These are phyloP conservation scores for Plecotus auritus DNA, from an alignment of 2,113 vertebrate species.

Conservation along the genomic window DNA sequence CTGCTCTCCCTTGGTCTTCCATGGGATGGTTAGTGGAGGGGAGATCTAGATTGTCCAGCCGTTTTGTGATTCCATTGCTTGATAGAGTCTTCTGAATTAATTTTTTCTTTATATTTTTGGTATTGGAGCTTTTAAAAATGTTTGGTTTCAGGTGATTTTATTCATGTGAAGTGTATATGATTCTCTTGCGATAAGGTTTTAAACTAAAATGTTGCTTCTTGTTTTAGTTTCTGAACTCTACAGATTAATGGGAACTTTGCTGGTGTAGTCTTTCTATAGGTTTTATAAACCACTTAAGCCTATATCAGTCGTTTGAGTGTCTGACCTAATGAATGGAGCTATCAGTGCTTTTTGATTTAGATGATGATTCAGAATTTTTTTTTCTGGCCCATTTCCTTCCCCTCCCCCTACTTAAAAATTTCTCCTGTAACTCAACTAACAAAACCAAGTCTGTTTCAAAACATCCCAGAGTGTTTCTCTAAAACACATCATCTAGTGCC, in stretches of 20 bases:
- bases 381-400: slow-evolving; percentile 45
- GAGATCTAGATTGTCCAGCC: slow-evolving; percentile 72
- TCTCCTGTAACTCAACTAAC: slow-evolving; percentile 71
- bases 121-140: slow-evolving; percentile 79
- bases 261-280: slow-evolving; percentile 87
- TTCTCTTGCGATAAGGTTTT: slow-evolving; percentile 78
- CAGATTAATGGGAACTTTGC: slow-evolving; percentile 79
- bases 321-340: slow-evolving; percentile 77
- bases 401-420: background rate
- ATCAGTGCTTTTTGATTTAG: slow-evolving; percentile 77
- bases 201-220: slow-evolving; percentile 78
- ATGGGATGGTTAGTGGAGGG: slow-evolving; percentile 67
- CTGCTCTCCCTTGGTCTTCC: slow-evolving; percentile 66
- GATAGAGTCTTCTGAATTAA: slow-evolving; percentile 73
- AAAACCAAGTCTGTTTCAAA: slow-evolving; percentile 68
- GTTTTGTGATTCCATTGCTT: slow-evolving; percentile 71
- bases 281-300: slow-evolving; percentile 89
- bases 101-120: slow-evolving; percentile 77
- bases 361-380: slow-evolving; percentile 51
- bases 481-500: slow-evolving; percentile 81
- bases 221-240: slow-evolving; percentile 77
- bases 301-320: slow-evolving; percentile 82
- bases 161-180: slow-evolving; percentile 73
- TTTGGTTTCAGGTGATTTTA: slow-evolving; percentile 80
- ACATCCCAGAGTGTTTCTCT: slow-evolving; percentile 73